Base-by-base conservation (phyloP, 2,113 vertebrate species). In the Cromileptes altivelis region DNA sequence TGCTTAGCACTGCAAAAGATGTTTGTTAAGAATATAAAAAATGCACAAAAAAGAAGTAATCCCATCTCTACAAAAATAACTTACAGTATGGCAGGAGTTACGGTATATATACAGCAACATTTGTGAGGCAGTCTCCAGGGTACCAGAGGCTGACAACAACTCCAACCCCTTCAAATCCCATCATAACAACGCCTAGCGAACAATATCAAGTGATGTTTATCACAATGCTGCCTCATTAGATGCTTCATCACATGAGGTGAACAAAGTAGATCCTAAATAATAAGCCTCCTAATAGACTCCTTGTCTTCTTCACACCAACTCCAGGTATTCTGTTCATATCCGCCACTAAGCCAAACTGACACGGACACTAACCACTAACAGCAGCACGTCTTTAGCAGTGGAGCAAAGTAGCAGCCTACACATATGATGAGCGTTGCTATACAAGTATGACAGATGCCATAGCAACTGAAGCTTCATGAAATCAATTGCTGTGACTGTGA, bases 241-340 rank as follows among this genome's bases (percentile, higher is more conserved):
- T 53, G 49, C 69, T 72, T 64, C 69, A 49, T 71, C 49, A 55
- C 68, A 42, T 61, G 33, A 70, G 30, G 33, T 42, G 18, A 67
- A 67, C 11, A 21, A 73, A 72, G 27, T 37, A 15, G 40, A 49
- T 13, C 37, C 2, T 9, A 1, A 42, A 23, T 62, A 55, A 12
- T 17, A 25, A 37, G 21, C 5, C 60, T 17, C 40, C 13, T 17
- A 13, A 7, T 18, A 68, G 50, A 33, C 69, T 42, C 61, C 23
- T 68, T 50, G 47, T 58, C 45, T 23, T 15, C 13, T 56, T 15
- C 27, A 62, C 15, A 79, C 17, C 37, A 45, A 9, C 23, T 64
- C 21, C 5, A 64, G 21, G n/a, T 64, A 64, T 42, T 57, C n/a
- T 42, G 21, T 10, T 9, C 12, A 10, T 12, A 17, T 60, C 19